A percentile compares a stretch with the other conserved stretches of the same genome.
Conservation (phyloP, 2,113 vertebrate species). For the Phrynosoma blainvillii region DNA sequence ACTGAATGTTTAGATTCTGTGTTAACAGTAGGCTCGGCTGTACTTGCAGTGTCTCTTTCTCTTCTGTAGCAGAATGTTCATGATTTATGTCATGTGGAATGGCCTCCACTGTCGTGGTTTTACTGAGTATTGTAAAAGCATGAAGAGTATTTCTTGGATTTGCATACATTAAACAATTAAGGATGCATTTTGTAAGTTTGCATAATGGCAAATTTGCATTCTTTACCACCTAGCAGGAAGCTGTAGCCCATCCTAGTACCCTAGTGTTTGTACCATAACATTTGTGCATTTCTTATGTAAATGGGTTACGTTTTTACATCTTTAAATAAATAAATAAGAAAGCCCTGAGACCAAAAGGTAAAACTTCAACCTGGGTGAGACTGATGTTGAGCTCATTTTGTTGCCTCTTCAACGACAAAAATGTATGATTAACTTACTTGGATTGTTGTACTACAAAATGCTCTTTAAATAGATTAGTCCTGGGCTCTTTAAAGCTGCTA, state of each 20-base stretch:
- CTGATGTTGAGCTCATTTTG: not conserved
- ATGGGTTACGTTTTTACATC: not conserved
- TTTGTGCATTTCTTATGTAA: no score
- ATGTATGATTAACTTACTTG: not conserved
- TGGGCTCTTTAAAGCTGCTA: not conserved
- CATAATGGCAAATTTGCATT: not conserved
- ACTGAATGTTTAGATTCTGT: conserved; percentile 6
- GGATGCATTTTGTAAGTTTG: not conserved
- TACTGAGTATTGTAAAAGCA: not conserved
- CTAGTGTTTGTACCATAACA: no score
- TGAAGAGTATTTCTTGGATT: not conserved
- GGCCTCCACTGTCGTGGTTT: not conserved
- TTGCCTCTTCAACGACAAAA: not conserved
- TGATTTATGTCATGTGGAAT: not conserved
- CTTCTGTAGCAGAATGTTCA: not conserved
- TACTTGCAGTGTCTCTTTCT: not conserved
- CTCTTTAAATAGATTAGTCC: not conserved
- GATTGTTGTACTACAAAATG: not conserved
- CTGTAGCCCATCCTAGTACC: no score
- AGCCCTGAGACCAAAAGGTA: not conserved
- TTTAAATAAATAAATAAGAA: not conserved
- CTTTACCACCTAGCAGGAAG: no score
- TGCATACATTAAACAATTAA: conserved; percentile 11
- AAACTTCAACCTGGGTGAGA: not conserved
- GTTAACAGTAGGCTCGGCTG: not conserved